These are phyloP conservation scores for Microcebus tavaratra DNA, from an alignment of 2,113 vertebrate genomes.

Conservation along the genomic window DNA sequence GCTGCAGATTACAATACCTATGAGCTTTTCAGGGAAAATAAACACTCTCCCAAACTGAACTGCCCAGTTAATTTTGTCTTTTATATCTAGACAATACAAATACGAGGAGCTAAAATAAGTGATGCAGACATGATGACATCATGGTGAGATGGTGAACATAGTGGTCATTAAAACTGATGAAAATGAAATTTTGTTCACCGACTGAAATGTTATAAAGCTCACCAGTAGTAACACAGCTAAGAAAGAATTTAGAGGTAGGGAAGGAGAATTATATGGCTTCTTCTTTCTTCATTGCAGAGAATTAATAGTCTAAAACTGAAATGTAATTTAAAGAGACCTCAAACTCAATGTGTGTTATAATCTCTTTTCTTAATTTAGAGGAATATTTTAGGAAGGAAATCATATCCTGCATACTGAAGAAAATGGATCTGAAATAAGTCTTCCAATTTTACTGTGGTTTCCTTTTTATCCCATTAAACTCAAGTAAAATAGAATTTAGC, in stretches of 20 bases:
- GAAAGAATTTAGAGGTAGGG: not conserved
- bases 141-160: too few species aligned
- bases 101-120: not conserved
- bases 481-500: not conserved
- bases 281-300: not conserved
- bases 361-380: not conserved
- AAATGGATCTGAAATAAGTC: not conserved
- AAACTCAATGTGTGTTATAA: not conserved
- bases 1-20: not conserved
- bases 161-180: not conserved
- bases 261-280: not conserved
- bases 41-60: not conserved
- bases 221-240: not conserved
- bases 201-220: not conserved
- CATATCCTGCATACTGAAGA: not conserved
- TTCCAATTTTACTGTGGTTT: not conserved
- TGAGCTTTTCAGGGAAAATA: not conserved
- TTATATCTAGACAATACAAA: not conserved
- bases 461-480: not conserved
- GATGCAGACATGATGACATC: accelerated
- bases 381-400: not conserved
- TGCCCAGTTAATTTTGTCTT: not conserved
- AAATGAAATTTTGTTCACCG: not conserved
- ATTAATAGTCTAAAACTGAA: not conserved
- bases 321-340: not conserved